Evolutionary conservation across 2,888 invertebrate species (phyloP).

Genomic region (Heliconius charithonia): DNA sequence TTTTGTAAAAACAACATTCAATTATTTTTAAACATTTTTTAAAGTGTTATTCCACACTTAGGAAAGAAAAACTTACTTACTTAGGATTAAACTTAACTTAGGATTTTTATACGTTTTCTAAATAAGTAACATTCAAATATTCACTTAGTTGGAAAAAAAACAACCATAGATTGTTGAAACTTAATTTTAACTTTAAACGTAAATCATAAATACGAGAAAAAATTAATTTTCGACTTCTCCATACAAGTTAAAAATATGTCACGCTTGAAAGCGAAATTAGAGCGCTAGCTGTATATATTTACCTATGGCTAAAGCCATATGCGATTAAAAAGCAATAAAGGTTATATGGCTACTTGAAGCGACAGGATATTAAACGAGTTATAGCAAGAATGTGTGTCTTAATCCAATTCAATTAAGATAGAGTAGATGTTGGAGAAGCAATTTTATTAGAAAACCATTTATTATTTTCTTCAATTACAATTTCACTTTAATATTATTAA

Average conservation of each 20-base stretch:
- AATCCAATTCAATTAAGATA: slow-evolving; percentile 17
- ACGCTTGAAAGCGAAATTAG: slow-evolving; percentile 10
- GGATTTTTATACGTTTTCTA: too few relatives aligned
- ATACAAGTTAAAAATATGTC: neutral
- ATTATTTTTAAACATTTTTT: too few relatives aligned
- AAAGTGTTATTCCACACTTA: too few relatives aligned
- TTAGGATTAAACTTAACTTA: too few relatives aligned
- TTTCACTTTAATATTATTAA: too few relatives aligned
- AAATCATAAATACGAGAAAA: neutral
- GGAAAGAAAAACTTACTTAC: too few relatives aligned
- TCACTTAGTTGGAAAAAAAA: too few relatives aligned
- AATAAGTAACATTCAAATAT: too few relatives aligned
- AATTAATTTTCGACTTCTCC: neutral
- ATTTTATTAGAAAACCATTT: neutral
- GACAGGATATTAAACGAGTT: slow-evolving; percentile 27
- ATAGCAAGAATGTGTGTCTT: slow-evolving; percentile 12
- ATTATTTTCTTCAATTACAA: neutral
- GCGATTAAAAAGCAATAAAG: slow-evolving; percentile 34
- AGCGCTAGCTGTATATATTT: slow-evolving; percentile 30
- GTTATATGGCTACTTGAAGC: slow-evolving; percentile 35
- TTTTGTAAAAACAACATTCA: too few relatives aligned
- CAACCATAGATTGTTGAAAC: neutral
- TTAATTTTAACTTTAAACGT: neutral
- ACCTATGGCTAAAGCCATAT: slow-evolving; percentile 14
- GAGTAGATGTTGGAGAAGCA: neutral